phyloP scores from a whole-genome alignment of 2,797 vertebrate genomes.

The Acanthopagrus latus region DNA sequence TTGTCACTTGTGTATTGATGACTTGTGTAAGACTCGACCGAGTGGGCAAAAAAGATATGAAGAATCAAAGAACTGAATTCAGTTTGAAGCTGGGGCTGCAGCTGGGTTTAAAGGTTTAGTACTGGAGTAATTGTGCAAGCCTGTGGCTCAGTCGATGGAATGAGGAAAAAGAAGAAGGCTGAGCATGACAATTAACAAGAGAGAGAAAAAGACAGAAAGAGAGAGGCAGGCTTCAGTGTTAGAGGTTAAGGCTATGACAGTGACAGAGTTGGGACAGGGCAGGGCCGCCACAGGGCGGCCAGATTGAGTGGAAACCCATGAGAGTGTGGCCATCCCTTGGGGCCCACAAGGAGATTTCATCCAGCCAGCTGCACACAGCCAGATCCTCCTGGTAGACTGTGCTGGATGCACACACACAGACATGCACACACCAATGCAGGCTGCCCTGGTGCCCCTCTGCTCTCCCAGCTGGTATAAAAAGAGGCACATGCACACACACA shows the following conservation, averaged over 20 bases:
- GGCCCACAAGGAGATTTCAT: conserved; percentile 78
- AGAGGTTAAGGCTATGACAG: conserved; percentile 46
- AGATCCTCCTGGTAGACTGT: conserved; percentile 79
- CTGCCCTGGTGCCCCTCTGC: conserved; percentile 72
- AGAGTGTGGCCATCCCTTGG: conserved; percentile 75
- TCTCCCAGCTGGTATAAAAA: conserved; percentile 79
- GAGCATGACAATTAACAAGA: not conserved
- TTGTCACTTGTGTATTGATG: conserved; percentile 21
- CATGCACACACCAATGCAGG: conserved; percentile 23
- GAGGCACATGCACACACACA: conserved; percentile 22
- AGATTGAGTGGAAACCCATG: conserved; percentile 76
- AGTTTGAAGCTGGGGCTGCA: conserved; percentile 39
- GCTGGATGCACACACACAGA: conserved; percentile 48
- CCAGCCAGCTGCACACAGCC: conserved; percentile 86
- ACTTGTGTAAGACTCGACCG: not conserved
- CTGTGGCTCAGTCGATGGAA: conserved; percentile 20
- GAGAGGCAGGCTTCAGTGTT: not conserved
- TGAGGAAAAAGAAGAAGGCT: not conserved
- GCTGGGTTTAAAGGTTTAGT: conserved; percentile 51
- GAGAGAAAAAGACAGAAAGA: not conserved
- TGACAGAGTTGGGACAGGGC: conserved; percentile 52
- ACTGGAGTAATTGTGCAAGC: conserved; percentile 28
- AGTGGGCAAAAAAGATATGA: not conserved
- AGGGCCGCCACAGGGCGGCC: conserved; percentile 62
- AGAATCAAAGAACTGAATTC: conserved; percentile 28